Evolutionary conservation across 2,113 vertebrate species (phyloP).

Genomic region (Forbesichthys agassizii): DNA sequence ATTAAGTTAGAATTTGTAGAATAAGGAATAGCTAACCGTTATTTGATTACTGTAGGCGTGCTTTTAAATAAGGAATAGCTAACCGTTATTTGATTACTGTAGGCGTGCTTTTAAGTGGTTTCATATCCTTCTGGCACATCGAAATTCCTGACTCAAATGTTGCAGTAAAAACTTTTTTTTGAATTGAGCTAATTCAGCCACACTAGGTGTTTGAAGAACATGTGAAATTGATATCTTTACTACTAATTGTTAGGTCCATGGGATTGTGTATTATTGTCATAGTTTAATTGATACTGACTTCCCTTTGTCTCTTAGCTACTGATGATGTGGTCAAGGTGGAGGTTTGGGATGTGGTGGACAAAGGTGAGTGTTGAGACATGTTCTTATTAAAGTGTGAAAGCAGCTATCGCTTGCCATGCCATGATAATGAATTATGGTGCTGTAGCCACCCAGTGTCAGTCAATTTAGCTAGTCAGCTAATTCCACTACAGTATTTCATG

Average conservation of each 20-base stretch:
- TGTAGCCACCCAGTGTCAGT: not conserved
- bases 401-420: not conserved
- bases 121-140: not conserved
- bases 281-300: not conserved
- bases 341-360: conserved; percentile 99
- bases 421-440: not conserved
- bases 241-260: conserved; percentile 1
- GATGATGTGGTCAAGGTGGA: conserved; percentile 98
- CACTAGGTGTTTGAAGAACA: not conserved
- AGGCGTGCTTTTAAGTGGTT: conserved; percentile 13
- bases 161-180: not conserved
- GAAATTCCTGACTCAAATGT: not conserved
- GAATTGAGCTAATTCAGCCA: conserved; percentile 1
- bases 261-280: not conserved
- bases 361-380: conserved; percentile 81
- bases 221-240: not conserved
- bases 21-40: conserved; percentile 15
- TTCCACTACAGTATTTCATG: conserved; percentile 12
- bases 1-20: conserved; percentile 9
- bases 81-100: conserved; percentile 15
- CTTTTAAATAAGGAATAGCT: conserved; percentile 21
- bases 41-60: conserved; percentile 24
- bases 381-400: not conserved
- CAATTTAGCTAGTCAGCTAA: not conserved
- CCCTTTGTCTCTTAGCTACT: conserved; percentile 80